Percentiles rank a stretch among this genome's conserved stretches.
These are phyloP conservation scores for Megaceryle torquata DNA, from an alignment of 2,113 vertebrate genomes.

Conservation along the genomic window DNA sequence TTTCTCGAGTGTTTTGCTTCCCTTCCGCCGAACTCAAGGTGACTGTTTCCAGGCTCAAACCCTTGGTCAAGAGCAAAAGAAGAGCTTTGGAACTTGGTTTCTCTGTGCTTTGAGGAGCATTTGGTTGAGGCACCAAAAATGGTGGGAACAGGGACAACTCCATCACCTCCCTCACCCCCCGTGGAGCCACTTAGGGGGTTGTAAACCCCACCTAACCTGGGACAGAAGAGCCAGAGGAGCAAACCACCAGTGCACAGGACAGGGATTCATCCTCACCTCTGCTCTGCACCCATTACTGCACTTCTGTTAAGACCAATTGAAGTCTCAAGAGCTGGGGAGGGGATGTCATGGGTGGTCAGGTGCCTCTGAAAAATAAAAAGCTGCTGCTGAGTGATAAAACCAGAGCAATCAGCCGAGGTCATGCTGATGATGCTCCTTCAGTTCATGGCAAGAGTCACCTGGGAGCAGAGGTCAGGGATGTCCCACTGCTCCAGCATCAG, in stretches of 20 bases:
- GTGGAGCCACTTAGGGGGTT: neutral
- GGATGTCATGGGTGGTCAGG: neutral
- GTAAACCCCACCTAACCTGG: neutral
- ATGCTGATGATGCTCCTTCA: neutral
- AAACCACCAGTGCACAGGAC: rapidly evolving
- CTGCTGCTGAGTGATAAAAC: neutral
- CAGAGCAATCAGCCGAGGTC: neutral
- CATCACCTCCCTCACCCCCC: neutral
- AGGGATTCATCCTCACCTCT: neutral
- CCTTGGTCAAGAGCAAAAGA: neutral
- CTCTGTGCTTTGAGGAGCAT: neutral
- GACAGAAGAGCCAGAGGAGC: neutral
- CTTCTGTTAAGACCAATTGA: neutral
- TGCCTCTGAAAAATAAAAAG: neutral
- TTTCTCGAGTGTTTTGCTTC: constrained; percentile 31
- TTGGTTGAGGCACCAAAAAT: neutral
- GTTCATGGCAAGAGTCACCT: neutral
- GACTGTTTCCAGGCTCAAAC: neutral
- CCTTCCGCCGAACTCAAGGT: neutral
- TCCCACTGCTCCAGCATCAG: neutral
- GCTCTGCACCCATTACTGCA: neutral
- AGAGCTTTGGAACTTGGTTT: neutral
- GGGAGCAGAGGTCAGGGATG: neutral
- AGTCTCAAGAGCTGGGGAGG: neutral
- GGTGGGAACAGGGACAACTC: neutral